Percentiles rank a stretch among this genome's conserved stretches.
phyloP scores from a whole-genome alignment of 2,797 vertebrate species.

The Manis pentadactyla region DNA sequence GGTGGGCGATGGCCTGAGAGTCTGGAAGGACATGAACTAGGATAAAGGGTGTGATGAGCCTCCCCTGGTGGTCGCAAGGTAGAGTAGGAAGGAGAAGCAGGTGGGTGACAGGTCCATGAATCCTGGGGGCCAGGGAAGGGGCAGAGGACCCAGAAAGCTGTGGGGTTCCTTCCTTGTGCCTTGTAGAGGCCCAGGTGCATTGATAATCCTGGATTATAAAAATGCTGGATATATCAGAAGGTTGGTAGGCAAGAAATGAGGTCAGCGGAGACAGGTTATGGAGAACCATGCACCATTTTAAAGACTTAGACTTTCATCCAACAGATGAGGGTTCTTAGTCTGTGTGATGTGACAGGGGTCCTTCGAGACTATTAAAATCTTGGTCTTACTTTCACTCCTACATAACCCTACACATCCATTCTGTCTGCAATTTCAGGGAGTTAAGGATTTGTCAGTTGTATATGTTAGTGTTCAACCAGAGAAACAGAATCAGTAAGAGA shows the following conservation, averaged over 20 bases:
- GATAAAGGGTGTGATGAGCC: not conserved
- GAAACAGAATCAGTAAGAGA: not conserved
- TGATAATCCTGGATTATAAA: not conserved
- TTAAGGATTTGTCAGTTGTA: not conserved
- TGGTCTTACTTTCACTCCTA: not conserved
- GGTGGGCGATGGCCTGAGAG: not conserved
- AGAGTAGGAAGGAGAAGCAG: not conserved
- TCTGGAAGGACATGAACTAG: not conserved
- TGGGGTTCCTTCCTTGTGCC: not conserved
- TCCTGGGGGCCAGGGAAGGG: not conserved
- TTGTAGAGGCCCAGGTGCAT: not conserved
- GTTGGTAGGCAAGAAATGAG: not conserved
- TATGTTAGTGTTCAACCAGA: not conserved
- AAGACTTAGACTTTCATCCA: not conserved
- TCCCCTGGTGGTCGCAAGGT: not conserved
- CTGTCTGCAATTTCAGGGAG: not conserved
- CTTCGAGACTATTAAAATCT: not conserved
- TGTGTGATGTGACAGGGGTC: not conserved
- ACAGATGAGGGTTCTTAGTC: not conserved
- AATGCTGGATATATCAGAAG: not conserved
- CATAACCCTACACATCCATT: not conserved
- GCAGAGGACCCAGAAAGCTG: not conserved
- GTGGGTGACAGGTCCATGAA: not conserved
- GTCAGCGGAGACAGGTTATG: not conserved
- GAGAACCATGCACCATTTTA: not conserved